A percentile compares a stretch with the other conserved stretches of the same genome.
Conservation (phyloP, 2,888 invertebrate species). For the Cephus sareptanus region DNA sequence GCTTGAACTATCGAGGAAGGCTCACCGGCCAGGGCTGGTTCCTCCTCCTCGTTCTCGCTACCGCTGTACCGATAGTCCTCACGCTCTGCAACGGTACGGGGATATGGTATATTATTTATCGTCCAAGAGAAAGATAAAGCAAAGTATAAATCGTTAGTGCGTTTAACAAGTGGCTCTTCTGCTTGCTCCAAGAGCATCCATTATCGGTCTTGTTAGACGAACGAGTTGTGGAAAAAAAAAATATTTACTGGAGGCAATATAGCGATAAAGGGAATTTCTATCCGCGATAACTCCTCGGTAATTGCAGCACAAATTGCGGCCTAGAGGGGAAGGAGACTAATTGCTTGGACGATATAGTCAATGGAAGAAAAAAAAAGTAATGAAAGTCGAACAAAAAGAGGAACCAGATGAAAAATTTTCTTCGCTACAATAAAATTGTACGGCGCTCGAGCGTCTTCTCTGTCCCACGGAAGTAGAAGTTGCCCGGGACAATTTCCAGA, state of each 20-base stretch:
- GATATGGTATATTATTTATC: not conserved
- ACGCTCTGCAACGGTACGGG: conserved; percentile 56
- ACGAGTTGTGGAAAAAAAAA: not conserved
- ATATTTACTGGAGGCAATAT: not conserved
- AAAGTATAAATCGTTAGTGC: not conserved
- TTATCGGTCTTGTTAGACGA: not conserved
- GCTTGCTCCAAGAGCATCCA: not conserved
- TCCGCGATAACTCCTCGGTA: not conserved
- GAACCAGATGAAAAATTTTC: not conserved
- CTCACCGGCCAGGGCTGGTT: conserved; percentile 90
- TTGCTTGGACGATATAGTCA: not conserved
- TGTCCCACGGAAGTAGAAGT: not conserved
- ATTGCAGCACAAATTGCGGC: not conserved
- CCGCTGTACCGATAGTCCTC: conserved; percentile 84
- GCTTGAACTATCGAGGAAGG: conserved; percentile 95
- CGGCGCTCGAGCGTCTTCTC: not conserved
- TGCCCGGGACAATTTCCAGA: not conserved
- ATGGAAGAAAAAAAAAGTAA: not conserved
- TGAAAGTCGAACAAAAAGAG: not conserved
- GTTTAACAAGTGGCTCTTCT: not conserved
- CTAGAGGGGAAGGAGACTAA: not conserved
- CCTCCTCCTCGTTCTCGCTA: conserved; percentile 97
- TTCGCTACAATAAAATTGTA: not conserved
- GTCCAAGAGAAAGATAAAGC: not conserved
- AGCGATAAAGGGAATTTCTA: not conserved